Evolutionary conservation across 92 coral and sea anemone genomes (phyloP).

Genomic region (Desmophyllum pertusum): DNA sequence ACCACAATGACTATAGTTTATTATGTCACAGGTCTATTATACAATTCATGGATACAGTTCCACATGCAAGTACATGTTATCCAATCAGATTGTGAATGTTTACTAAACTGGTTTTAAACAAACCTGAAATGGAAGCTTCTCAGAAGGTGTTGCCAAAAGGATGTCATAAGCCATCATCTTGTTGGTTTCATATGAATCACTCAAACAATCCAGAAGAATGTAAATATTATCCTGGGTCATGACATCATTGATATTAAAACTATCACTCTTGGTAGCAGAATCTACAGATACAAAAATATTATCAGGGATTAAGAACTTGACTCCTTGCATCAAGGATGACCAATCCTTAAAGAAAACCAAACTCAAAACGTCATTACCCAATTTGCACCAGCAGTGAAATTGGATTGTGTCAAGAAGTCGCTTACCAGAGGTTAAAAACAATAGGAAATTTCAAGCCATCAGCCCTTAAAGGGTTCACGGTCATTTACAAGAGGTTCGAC

Average conservation of each 20-base stretch:
- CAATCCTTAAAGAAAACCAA: no score
- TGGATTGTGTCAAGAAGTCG: no score
- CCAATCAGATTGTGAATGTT: not conserved
- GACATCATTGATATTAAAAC: conserved; percentile 64
- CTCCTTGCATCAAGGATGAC: not conserved
- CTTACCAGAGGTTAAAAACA: no score
- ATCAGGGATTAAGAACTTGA: no score
- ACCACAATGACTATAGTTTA: no score
- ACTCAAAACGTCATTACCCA: no score
- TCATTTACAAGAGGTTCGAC: no score
- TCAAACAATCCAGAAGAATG: conserved; percentile 78
- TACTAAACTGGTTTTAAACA: not conserved
- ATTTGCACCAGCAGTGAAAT: no score
- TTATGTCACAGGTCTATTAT: no score
- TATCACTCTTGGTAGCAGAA: conserved; percentile 1
- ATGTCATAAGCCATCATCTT: conserved; percentile 85
- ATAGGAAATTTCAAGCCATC: no score
- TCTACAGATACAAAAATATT: conserved; percentile 12
- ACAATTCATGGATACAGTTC: no score
- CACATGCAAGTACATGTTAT: not conserved
- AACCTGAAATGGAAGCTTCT: conserved; percentile 88
- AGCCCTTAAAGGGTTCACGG: no score
- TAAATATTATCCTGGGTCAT: conserved; percentile 63
- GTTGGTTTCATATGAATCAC: conserved; percentile 88
- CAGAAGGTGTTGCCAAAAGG: conserved; percentile 54